Evolutionary conservation across 2,113 vertebrate species (phyloP), one percentile per base, ranked within the genome.

Genomic region (Hymenochirus boettgeri): DNA sequence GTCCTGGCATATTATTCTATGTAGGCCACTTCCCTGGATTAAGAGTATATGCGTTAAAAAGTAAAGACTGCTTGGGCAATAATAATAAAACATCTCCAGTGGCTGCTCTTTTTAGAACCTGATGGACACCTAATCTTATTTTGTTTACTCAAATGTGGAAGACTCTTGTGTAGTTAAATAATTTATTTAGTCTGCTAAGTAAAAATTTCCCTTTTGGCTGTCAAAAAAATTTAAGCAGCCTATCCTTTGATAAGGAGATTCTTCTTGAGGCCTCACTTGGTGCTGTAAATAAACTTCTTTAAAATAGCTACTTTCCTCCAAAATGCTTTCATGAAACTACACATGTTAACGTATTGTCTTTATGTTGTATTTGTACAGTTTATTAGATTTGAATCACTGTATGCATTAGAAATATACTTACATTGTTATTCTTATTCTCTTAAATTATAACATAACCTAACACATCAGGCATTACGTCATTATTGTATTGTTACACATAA

Each of bases 111-210:
- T 60, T 59, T 46, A 60, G 56, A 53, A 60, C 29, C 27, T 35
- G 18, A 23, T 60, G 57, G 19, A 29, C 47, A 53, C 57, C 47
- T 69, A 24, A 22, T 69, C 65, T 69, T 53, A 60, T 46, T 69
- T 42, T 52, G 55, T 53, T 60, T 69, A 57, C 63, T 57, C 57
- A 57, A 57, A 65, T 48, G 63, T 27, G 21, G 27, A 53, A 21
- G 65, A 48, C 65, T 60, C 65, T 45, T 60, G 65, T 66, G 64
- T 60, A 69, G 52, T 69, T 26, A 53, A 60, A 69, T 69, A 55
- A 69, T 69, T 69, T 69, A 69, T 69, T 59, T 69, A 60, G 18
- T 47, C 59, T 69, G 29, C 33, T 31, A 60, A 69, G 21, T 45
- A 47, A 29, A 27, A 53, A 50, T 22, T 53, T 52, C 42, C 64